Percentiles rank a stretch among this genome's conserved stretches.
Evolutionary conservation across 30 jellyfish, hydroid and myxozoan genomes (phyloP).

Genomic region (Aurelia coerulea): DNA sequence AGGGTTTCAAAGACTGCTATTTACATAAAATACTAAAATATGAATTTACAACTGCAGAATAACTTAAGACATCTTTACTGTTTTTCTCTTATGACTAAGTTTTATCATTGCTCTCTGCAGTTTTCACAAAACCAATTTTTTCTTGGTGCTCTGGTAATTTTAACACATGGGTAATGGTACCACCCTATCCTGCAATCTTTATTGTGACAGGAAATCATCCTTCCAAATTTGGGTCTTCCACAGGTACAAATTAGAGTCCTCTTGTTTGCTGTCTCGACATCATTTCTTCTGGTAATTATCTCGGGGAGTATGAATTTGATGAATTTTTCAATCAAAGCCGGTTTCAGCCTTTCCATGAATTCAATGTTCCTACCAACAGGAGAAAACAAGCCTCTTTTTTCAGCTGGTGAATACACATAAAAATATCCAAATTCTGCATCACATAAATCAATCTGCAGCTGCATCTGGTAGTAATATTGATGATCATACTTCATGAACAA

Average conservation of each 20-base stretch:
- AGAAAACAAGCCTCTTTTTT: not conserved
- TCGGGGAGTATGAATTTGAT: constrained; percentile 45
- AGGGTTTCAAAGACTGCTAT: no score
- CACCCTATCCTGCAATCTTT: constrained; percentile 21
- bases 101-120: no score
- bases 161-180: constrained; percentile 49
- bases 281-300: constrained; percentile 16
- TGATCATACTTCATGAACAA: constrained; percentile 7
- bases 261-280: not conserved
- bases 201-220: constrained; percentile 35
- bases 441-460: constrained; percentile 25
- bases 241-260: constrained; percentile 28
- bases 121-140: constrained; percentile 14
- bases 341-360: constrained; percentile 17
- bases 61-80: no score
- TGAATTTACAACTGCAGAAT: no score
- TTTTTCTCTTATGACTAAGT: no score
- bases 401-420: constrained; percentile 9
- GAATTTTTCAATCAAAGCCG: constrained; percentile 5
- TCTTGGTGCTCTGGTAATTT: constrained; percentile 39
- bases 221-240: constrained; percentile 48
- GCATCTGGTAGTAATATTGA: constrained; percentile 25
- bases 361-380: not conserved
- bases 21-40: no score
- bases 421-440: constrained; percentile 27